Percentiles rank a stretch among this genome's conserved stretches.
phyloP scores from a whole-genome alignment of 2,888 invertebrate species.

The Eugnorisma glareosa region DNA sequence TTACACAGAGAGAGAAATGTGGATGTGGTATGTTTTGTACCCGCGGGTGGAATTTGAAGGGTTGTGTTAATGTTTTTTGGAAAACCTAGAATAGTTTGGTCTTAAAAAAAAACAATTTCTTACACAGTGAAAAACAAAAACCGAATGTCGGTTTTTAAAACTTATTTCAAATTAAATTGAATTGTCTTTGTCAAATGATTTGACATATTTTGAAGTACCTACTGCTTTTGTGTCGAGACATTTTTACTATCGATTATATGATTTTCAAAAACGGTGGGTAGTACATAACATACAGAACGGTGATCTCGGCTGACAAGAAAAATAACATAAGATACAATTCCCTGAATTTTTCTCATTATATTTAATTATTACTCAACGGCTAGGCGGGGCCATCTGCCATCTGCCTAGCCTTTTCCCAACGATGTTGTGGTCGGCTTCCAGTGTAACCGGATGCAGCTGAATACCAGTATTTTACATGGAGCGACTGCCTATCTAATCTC shows the following conservation, averaged over 20 bases:
- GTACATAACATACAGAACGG: too few relatives aligned
- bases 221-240: neutral
- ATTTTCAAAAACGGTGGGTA: neutral
- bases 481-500: too few relatives aligned
- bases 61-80: neutral
- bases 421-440: too few relatives aligned
- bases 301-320: too few relatives aligned
- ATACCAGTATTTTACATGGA: too few relatives aligned
- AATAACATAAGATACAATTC: too few relatives aligned
- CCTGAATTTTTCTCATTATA: neutral
- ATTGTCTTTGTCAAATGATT: neutral
- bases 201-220: neutral
- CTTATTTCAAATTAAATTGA: neutral
- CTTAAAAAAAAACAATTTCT: neutral
- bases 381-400: neutral
- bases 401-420: too few relatives aligned
- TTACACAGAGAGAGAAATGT: neutral
- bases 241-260: neutral
- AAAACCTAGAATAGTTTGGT: neutral
- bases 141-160: neutral
- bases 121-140: too few relatives aligned
- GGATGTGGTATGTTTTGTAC: conserved; percentile 58
- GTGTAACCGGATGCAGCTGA: too few relatives aligned
- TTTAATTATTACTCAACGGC: neutral
- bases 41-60: neutral